Percentiles rank a stretch among this genome's conserved stretches.
Conservation (phyloP, 2,113 vertebrate genomes). For the Coptodon rendalli region DNA sequence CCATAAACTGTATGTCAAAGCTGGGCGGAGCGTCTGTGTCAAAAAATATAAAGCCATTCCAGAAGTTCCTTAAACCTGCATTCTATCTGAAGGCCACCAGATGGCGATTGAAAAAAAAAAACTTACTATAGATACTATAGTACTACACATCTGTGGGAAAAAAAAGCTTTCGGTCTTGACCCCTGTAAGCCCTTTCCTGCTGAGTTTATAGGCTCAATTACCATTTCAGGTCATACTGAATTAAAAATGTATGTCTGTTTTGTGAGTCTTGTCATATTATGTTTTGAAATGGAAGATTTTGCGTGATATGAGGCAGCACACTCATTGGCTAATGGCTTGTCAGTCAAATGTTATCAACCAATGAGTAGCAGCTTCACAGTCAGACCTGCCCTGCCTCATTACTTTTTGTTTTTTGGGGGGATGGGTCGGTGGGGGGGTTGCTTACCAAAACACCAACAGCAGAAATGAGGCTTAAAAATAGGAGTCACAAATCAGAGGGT, state of each 20-base stretch:
- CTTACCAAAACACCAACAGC: not conserved
- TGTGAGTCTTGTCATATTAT: not conserved
- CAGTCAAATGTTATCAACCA: not conserved
- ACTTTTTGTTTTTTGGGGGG: not conserved
- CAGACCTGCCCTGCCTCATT: not conserved
- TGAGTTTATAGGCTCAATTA: not conserved
- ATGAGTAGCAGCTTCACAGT: not conserved
- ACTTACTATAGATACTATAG: not conserved
- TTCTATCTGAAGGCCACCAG: not conserved
- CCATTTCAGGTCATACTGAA: not conserved
- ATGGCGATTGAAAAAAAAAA: not conserved
- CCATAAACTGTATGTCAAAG: not conserved
- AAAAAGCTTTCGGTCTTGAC: not conserved
- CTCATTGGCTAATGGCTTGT: not conserved
- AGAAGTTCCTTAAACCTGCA: not conserved
- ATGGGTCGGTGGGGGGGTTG: not conserved
- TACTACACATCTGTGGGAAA: not conserved
- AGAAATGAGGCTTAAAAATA: not conserved
- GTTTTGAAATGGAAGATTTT: not conserved
- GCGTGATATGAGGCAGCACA: not conserved
- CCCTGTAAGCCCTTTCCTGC: not conserved
- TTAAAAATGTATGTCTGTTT: not conserved
- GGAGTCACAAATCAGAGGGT: not conserved
- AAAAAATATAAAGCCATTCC: not conserved
- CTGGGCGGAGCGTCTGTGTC: rapidly evolving